Evolutionary conservation across 2,113 vertebrate genomes (phyloP).

Genomic region (Nesogale talazaci): DNA sequence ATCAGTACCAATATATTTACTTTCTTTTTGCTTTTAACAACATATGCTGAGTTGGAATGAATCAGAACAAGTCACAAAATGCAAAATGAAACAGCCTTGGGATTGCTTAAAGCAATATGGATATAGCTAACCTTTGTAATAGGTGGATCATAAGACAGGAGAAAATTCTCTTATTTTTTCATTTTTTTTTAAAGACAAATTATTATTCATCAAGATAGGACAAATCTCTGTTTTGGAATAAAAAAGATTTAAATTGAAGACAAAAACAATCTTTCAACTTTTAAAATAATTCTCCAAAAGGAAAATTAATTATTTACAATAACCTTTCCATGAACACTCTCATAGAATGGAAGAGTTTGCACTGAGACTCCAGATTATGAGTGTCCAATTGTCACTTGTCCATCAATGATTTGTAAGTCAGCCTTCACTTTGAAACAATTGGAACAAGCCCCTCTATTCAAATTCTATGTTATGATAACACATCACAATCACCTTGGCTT

Average conservation of each 20-base stretch:
- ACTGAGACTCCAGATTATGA: no score
- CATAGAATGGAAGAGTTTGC: not conserved
- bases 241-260: slow-evolving; percentile 16
- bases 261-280: not conserved
- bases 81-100: not conserved
- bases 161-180: not conserved
- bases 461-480: no score
- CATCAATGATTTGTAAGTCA: no score
- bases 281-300: not conserved
- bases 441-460: no score
- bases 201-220: slow-evolving; percentile 31
- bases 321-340: not conserved
- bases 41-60: not conserved
- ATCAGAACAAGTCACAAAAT: not conserved
- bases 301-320: not conserved
- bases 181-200: not conserved
- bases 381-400: no score
- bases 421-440: no score
- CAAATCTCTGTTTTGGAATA: not conserved
- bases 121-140: not conserved
- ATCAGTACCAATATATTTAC: not conserved
- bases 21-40: slow-evolving; percentile 56
- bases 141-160: not conserved
- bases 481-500: no score
- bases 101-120: not conserved